Evolutionary conservation across 2,888 invertebrate genomes (phyloP).

Genomic region (Gisinianus flammeolus): DNA sequence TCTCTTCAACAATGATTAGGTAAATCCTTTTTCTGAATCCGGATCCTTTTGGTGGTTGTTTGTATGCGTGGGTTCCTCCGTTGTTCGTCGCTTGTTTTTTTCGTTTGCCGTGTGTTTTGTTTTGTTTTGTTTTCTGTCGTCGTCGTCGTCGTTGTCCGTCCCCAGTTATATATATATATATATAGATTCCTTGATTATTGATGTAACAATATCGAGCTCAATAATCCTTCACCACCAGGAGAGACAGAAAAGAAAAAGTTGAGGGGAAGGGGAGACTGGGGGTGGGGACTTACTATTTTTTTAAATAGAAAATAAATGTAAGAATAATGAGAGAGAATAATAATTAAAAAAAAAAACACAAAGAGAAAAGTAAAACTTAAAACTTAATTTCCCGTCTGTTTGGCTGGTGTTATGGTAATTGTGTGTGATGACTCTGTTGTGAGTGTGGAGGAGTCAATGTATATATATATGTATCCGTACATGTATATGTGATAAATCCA

Average conservation of each 20-base stretch:
- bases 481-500: background rate
- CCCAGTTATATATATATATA: background rate
- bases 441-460: constrained; percentile 8
- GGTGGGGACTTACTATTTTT: too few species aligned
- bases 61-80: background rate
- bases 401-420: background rate
- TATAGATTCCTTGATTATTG: too few species aligned
- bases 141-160: background rate
- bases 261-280: too few species aligned
- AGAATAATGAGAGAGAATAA: too few species aligned
- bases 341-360: too few species aligned
- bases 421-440: background rate
- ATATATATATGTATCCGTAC: too few species aligned
- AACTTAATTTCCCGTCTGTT: too few species aligned
- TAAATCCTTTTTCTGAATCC: background rate
- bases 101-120: background rate
- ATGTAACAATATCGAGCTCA: too few species aligned
- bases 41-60: background rate
- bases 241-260: too few species aligned
- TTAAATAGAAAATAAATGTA: too few species aligned
- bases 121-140: background rate
- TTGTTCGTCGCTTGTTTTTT: background rate
- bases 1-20: background rate
- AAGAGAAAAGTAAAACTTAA: too few species aligned
- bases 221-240: too few species aligned